These are phyloP conservation scores for Arrhamphus sclerolepis DNA, from an alignment of 2,797 vertebrate species.

Conservation along the genomic window DNA sequence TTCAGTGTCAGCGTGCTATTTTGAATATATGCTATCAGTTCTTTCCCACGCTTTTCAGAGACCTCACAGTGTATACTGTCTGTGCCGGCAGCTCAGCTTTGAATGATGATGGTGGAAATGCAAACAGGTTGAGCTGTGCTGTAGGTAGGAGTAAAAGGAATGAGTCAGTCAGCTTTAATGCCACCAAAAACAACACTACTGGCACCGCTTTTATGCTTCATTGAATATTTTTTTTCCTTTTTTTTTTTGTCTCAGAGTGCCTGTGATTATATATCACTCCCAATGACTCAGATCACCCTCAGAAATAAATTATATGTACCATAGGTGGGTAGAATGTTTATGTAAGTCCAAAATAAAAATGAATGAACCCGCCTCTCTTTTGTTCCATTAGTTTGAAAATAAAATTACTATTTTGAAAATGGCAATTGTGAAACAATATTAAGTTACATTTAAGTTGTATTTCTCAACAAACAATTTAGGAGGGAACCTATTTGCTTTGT, in stretches of 20 bases:
- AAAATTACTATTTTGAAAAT: neutral
- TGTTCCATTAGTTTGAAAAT: neutral
- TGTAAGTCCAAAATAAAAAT: slow-evolving; percentile 2
- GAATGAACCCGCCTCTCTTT: slow-evolving; percentile 4
- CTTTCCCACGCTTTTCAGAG: neutral
- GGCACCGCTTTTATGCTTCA: slow-evolving; percentile 17
- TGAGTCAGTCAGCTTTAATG: slow-evolving; percentile 52
- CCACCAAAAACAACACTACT: slow-evolving; percentile 28
- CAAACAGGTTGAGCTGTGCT: slow-evolving; percentile 27
- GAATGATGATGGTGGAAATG: slow-evolving; percentile 26
- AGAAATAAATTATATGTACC: slow-evolving; percentile 29
- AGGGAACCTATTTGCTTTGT: no score
- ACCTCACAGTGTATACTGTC: slow-evolving; percentile 5
- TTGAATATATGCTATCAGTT: neutral
- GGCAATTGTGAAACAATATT: neutral
- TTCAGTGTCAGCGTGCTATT: neutral
- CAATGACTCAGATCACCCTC: slow-evolving; percentile 49
- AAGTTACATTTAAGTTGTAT: no score
- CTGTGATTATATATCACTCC: slow-evolving; percentile 21
- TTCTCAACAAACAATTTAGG: no score
- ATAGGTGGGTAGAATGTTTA: slow-evolving; percentile 20
- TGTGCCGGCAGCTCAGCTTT: neutral
- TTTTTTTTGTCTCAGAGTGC: slow-evolving; percentile 20
- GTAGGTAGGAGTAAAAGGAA: slow-evolving; percentile 52
- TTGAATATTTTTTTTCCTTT: slow-evolving; percentile 11